Base-by-base conservation (phyloP, 2,113 vertebrate species). In the Turnix velox region DNA sequence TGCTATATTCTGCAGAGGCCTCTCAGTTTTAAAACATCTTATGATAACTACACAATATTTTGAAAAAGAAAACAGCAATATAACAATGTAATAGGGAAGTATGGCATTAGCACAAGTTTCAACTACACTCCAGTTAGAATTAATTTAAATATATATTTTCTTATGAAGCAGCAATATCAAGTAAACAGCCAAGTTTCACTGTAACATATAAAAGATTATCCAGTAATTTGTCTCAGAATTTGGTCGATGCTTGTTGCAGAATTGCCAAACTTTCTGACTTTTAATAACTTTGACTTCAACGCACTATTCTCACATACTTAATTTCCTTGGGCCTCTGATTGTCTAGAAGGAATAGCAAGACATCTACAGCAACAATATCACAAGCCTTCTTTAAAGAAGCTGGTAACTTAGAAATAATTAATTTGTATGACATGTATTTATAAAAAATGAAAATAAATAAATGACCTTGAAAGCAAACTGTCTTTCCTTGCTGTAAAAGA, bases 191-290 rank as follows among this genome's bases (percentile, higher is more conserved):
- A 42, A 16, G 10, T 84, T 66, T 83, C 71, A 58, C 20, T 14
- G 2, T n/a, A 52, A 66, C 68, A 75, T 66, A 83, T 17, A 89
- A 78, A 89, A 83, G n/a, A 67, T 14, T 4, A 85, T 35, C 35
- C n/a, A 88, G 20, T 72, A 86, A 72, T 57, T 81, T 66, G 40
- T 40, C n/a, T 22, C 62, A 75, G 85, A 81, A 92, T 93, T 73
- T 93, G 52, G 57, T 67, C 73, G 30, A 68, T 31, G 82, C 39
- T 93, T 91, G 91, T 57, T 80, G 73, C 77, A 94, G 80, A 79
- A 67, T 92, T 87, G 91, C 79, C 84, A 97, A 98, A 98, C 96
- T 98, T 98, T 97, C 78, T 95, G 95, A 98, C 96, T 98, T 97
- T 89, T 95, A 96, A 93, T 92, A 98, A 98, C 96, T 98, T 98